Evolutionary conservation across 2,888 invertebrate genomes (phyloP).

Genomic region (Anagyrus pseudococci): DNA sequence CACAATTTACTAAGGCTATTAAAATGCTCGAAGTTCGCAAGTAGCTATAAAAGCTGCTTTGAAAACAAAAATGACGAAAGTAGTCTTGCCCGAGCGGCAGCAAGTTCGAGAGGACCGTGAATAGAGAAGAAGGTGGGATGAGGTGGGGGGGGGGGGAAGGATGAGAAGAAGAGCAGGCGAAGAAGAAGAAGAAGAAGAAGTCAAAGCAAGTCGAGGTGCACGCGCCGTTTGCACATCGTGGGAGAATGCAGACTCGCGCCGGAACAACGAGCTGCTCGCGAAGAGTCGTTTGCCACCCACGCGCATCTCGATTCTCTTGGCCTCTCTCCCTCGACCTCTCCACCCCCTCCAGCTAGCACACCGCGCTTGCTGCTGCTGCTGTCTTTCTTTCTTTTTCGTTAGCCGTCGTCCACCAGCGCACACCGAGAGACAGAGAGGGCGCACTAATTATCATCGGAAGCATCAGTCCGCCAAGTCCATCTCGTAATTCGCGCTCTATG

Average conservation of each 20-base stretch:
- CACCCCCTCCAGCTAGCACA: too few relatives aligned
- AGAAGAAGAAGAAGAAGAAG: too few relatives aligned
- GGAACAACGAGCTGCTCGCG: conserved; percentile 27
- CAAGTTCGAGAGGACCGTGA: not conserved
- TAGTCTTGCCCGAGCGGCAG: not conserved
- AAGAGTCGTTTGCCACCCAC: conserved; percentile 29
- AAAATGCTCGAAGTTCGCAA: too few relatives aligned
- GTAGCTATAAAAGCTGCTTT: too few relatives aligned
- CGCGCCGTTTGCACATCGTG: conserved; percentile 19
- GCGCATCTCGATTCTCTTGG: conserved; percentile 1
- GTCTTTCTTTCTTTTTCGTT: not conserved
- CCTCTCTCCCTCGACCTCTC: not conserved
- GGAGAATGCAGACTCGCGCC: conserved; percentile 23
- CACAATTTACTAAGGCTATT: too few relatives aligned
- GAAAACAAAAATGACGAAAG: not conserved
- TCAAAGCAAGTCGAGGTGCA: conserved; percentile 22
- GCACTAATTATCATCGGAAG: conserved; percentile 38
- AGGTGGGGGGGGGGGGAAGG: conserved; percentile 10
- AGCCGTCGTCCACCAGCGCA: not conserved
- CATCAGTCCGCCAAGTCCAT: conserved; percentile 13
- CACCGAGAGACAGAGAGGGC: too few relatives aligned
- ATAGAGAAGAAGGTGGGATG: conserved; percentile 1
- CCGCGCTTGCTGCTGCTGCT: too few relatives aligned
- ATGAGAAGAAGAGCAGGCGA: too few relatives aligned
- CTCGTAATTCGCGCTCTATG: conserved; percentile 16